Conservation (phyloP, 2,888 invertebrate genomes). For the Craniophora ligustri region DNA sequence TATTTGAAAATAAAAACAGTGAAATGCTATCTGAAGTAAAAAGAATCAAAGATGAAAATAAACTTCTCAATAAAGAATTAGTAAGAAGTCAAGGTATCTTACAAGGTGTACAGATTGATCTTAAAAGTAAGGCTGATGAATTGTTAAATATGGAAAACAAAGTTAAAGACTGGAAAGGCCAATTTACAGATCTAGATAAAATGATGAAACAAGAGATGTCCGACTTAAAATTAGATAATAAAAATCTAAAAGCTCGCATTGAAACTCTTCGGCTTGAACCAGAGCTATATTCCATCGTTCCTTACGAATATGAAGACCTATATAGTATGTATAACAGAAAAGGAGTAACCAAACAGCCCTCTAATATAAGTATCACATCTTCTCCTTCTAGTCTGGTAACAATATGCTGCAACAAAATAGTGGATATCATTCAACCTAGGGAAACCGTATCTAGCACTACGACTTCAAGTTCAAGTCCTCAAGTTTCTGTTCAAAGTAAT, state of each 20-base stretch:
- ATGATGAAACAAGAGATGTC: constrained; percentile 66
- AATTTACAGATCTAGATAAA: constrained; percentile 62
- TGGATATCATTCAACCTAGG: constrained; percentile 64
- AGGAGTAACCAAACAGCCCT: not conserved
- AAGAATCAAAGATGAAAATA: constrained; percentile 56
- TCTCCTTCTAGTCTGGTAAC: constrained; percentile 76
- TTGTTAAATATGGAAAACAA: constrained; percentile 67
- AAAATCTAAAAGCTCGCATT: constrained; percentile 59
- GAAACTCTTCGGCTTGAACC: constrained; percentile 27
- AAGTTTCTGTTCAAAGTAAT: constrained; percentile 35
- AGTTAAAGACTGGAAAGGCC: constrained; percentile 65
- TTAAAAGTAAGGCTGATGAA: constrained; percentile 66
- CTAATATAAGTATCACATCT: constrained; percentile 32
- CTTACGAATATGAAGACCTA: constrained; percentile 25
- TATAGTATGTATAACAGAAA: constrained; percentile 27
- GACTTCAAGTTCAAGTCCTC: constrained; percentile 48
- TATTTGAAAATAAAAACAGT: constrained; percentile 56
- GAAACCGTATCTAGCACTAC: constrained; percentile 58
- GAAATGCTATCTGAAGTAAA: constrained; percentile 55
- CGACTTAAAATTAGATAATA: constrained; percentile 67
- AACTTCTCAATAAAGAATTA: constrained; percentile 60
- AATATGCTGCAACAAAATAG: constrained; percentile 74
- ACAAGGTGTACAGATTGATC: constrained; percentile 62
- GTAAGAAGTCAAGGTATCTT: constrained; percentile 60
- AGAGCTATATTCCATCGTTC: constrained; percentile 17